Evolutionary conservation across 2,113 vertebrate genomes (phyloP).

Genomic region (Serinus canaria): DNA sequence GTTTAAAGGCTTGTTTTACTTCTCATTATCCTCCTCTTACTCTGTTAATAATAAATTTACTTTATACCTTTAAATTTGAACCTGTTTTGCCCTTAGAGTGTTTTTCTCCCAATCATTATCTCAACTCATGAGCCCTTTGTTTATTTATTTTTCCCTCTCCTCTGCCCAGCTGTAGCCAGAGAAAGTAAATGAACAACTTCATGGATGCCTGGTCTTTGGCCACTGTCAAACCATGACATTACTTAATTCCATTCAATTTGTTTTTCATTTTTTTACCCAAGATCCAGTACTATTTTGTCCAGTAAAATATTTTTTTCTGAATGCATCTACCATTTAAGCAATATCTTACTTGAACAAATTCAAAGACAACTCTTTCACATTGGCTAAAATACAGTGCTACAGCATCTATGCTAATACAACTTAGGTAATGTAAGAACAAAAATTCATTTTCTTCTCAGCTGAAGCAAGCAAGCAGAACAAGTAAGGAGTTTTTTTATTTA

Average conservation of each 20-base stretch:
- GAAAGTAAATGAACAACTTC: rapidly evolving
- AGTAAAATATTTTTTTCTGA: background rate
- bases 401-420: background rate
- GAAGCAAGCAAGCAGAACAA: background rate
- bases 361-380: background rate
- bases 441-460: background rate
- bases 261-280: background rate
- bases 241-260: background rate
- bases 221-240: background rate
- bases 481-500: background rate
- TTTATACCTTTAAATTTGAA: background rate
- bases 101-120: background rate
- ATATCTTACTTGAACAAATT: background rate
- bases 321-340: background rate
- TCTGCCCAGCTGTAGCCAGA: background rate
- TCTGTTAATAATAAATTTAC: background rate
- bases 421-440: background rate
- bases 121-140: background rate
- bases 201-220: background rate
- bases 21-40: background rate
- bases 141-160: background rate
- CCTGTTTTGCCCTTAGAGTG: background rate
- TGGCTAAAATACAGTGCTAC: background rate
- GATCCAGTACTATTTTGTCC: background rate
- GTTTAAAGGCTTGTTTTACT: background rate